A percentile compares a stretch with the other conserved stretches of the same genome.
These are phyloP conservation scores for Caradrina clavipalpis DNA, from an alignment of 2,888 invertebrate species.

Conservation along the genomic window DNA sequence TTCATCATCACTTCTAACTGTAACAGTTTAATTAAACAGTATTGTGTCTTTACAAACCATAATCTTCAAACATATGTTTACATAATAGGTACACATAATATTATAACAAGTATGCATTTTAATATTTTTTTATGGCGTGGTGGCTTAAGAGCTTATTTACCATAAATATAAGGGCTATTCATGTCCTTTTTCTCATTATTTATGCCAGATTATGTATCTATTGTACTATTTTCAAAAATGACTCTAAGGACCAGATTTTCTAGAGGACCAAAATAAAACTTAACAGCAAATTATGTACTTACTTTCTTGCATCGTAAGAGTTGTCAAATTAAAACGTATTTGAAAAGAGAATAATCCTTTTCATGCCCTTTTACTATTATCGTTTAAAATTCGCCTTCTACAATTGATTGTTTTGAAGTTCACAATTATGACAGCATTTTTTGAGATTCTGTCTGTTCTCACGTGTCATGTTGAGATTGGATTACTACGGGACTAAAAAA, in stretches of 20 bases:
- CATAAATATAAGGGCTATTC: slow-evolving; percentile 4
- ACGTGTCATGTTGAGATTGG: background rate
- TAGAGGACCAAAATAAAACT: background rate
- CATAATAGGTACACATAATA: background rate
- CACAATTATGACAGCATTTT: background rate
- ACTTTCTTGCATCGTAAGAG: background rate
- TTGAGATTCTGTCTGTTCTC: background rate
- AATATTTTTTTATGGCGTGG: slow-evolving; percentile 21
- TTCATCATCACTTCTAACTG: slow-evolving; percentile 44
- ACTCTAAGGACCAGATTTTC: background rate
- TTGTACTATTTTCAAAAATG: background rate
- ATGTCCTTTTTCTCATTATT: background rate
- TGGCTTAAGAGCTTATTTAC: slow-evolving; percentile 24
- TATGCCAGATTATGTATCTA: slow-evolving; percentile 8
- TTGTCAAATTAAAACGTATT: background rate
- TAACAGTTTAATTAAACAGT: slow-evolving; percentile 7
- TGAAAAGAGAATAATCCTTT: background rate
- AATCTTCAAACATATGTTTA: slow-evolving; percentile 23
- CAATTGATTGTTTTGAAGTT: background rate
- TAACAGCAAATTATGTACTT: background rate
- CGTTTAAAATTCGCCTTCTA: background rate
- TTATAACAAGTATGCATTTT: slow-evolving; percentile 22
- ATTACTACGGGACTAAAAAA: no score
- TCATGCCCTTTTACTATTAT: background rate
- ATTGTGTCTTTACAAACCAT: slow-evolving; percentile 20